Evolutionary conservation across 2,113 vertebrate genomes (phyloP), one percentile per base, ranked within the genome.

Genomic region (Oreochromis spilurus): DNA sequence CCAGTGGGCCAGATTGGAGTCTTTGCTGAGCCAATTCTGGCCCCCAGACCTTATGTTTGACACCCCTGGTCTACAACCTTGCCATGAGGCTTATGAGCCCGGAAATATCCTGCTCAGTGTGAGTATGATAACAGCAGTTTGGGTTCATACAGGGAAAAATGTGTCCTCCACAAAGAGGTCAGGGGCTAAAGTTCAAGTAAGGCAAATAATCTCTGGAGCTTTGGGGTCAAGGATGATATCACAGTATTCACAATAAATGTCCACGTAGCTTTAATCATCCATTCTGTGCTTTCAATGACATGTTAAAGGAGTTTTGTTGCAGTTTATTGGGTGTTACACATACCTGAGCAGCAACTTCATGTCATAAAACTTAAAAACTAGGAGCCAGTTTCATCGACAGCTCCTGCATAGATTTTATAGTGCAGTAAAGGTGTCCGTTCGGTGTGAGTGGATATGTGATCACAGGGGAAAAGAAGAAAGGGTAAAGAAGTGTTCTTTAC

Each of bases 381-480:
- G 16, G 75, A 82, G 43, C 31, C 60, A 8, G 26, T 12, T 52
- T 36, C 26, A 36, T 26, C 26, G 21, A 19, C 87, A 70, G 52
- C 80, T 85, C 82, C 48, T 58, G 6, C 82, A 10, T 31, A 58
- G 43, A 78, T 79, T 90, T 92, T 82, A 92, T 58, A 60, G 58
- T 60, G 36, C 83, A 82, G 43, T 91, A 90, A 92, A 93, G 75
- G 79, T 45, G 70, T 92, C 90, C 10, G 2, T 55, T 75, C 65
- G 31, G 78, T 80, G 26, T 70, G 14, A 7, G 7, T 52, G 8
- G 50, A 21, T n/a, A 80, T 50, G 16, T 83, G 4, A 78, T 87
- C 75, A 62, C 55, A 85, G 79, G 5, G 82, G 57, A 80, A 81
- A 54, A 21, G n/a, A 80, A 34, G 16, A 62, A 62, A 62, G 16